Conservation (phyloP, 2,113 vertebrate species). For the Pristiophorus japonicus region DNA sequence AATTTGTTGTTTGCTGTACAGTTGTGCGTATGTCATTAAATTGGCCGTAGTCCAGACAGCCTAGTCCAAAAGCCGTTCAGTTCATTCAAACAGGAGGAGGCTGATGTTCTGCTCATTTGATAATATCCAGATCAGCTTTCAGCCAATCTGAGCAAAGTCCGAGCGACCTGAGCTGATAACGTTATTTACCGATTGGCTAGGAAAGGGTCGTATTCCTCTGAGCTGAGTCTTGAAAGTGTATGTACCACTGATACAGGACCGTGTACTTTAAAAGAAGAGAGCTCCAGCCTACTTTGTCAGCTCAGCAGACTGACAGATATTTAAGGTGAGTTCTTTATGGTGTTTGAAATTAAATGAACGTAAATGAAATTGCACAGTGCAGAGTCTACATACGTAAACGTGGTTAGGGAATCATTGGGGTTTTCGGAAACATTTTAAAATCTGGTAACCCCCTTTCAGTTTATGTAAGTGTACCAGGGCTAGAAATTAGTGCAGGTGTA, state of each 20-base stretch:
- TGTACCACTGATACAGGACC: background rate
- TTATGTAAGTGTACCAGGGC: background rate
- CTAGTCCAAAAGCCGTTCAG: background rate
- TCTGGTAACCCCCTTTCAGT: background rate
- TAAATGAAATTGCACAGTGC: background rate
- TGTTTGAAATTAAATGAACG: background rate
- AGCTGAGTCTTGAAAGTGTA: background rate
- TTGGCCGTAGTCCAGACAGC: background rate
- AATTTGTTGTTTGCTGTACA: background rate
- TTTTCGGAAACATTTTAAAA: background rate
- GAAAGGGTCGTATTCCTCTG: background rate
- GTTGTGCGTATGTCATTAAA: background rate
- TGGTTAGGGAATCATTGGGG: background rate
- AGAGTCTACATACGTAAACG: background rate
- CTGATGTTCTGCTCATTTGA: background rate
- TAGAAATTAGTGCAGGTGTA: background rate
- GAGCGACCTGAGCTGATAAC: background rate
- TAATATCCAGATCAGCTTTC: background rate
- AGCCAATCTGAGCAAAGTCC: background rate
- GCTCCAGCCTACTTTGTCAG: background rate
- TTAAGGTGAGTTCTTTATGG: slow-evolving; percentile 16
- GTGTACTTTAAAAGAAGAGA: background rate
- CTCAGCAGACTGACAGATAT: background rate
- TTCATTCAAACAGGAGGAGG: background rate
- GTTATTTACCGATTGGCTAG: background rate